These are phyloP conservation scores for Trichonephila inaurata DNA, from an alignment of 1,140 invertebrate species.

Conservation along the genomic window DNA sequence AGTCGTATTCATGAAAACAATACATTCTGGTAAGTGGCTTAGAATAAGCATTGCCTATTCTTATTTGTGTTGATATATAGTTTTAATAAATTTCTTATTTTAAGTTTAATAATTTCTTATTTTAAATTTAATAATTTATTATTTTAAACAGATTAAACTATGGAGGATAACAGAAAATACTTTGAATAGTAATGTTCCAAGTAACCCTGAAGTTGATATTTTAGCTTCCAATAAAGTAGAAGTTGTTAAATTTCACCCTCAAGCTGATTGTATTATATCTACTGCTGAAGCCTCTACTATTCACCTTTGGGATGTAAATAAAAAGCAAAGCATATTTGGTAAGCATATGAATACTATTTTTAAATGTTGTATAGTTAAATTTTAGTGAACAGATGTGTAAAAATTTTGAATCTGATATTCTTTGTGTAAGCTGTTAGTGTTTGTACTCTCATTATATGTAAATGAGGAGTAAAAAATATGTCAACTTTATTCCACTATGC, in stretches of 20 bases:
- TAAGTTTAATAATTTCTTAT: constrained; percentile 21
- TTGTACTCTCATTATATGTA: no score
- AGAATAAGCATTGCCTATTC: no score
- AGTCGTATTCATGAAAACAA: not conserved
- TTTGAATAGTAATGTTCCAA: constrained; percentile 86
- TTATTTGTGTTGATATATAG: no score
- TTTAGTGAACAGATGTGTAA: no score
- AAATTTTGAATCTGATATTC: no score
- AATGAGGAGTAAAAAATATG: no score
- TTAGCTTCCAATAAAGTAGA: constrained; percentile 92
- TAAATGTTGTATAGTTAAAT: no score
- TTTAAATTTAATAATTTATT: not conserved
- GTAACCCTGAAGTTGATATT: constrained; percentile 88
- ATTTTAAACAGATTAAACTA: constrained; percentile 86
- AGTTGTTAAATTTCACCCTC: constrained; percentile 92
- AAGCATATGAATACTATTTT: not conserved
- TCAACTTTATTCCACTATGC: no score
- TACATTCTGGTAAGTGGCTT: not conserved
- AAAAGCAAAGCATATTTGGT: constrained; percentile 88
- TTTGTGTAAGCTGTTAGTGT: no score
- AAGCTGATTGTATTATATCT: constrained; percentile 90
- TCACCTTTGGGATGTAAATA: constrained; percentile 92
- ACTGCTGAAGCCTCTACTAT: constrained; percentile 90
- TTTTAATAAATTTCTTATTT: no score
- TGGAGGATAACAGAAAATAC: constrained; percentile 92